Conservation (phyloP, 2,797 vertebrate species). For the Aplochiton taeniatus region DNA sequence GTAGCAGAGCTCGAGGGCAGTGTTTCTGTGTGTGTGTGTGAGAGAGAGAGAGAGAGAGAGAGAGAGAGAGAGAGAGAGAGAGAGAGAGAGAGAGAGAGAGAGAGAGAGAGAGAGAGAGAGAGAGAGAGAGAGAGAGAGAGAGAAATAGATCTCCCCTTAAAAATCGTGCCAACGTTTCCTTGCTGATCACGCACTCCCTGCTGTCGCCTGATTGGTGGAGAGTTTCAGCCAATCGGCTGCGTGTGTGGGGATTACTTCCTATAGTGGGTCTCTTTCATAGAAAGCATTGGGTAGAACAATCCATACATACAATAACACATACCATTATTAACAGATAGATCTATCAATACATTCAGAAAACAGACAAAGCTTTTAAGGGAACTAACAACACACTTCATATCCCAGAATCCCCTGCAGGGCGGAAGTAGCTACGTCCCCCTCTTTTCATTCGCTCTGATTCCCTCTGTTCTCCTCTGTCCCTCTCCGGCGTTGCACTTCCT, state of each 20-base stretch:
- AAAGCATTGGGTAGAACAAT: not conserved
- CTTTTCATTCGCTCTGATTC: no score
- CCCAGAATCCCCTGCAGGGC: no score
- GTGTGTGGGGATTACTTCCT: slow-evolving; percentile 15
- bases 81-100: not conserved
- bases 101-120: not conserved
- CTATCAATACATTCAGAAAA: no score
- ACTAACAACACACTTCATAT: no score
- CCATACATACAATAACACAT: not conserved
- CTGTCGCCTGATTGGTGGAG: slow-evolving; percentile 10
- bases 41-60: not conserved
- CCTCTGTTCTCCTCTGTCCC: no score
- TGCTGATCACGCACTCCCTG: slow-evolving; percentile 29
- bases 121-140: not conserved
- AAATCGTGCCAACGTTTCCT: slow-evolving; percentile 16
- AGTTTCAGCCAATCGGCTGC: slow-evolving; percentile 11
- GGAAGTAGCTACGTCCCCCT: no score
- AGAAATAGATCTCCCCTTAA: slow-evolving; percentile 14
- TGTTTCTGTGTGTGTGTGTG: not conserved
- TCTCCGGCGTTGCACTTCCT: no score
- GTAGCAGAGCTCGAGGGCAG: slow-evolving; percentile 3
- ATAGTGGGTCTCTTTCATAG: slow-evolving; percentile 6
- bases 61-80: not conserved
- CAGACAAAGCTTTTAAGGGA: no score
- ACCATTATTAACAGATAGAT: no score